These are phyloP conservation scores for Ellobius talpinus DNA, from an alignment of 2,113 vertebrate genomes.

Conservation along the genomic window DNA sequence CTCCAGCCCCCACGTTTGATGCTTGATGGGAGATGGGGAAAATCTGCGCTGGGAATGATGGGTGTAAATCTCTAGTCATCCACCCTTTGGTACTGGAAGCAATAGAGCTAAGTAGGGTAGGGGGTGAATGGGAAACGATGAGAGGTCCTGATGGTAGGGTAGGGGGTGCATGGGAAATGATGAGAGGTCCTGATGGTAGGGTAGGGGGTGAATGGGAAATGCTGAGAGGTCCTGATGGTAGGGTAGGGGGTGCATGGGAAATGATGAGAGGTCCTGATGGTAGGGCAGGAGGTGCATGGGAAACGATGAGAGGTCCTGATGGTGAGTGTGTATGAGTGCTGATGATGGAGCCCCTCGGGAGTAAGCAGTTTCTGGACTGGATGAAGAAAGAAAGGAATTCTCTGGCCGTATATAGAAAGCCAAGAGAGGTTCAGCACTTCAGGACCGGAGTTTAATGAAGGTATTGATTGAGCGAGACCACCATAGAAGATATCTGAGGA, in stretches of 20 bases:
- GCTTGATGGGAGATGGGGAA: background rate
- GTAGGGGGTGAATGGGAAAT: background rate
- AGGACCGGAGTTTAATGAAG: rapidly evolving
- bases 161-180: background rate
- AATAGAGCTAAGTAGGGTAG: background rate
- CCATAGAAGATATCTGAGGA: conserved; percentile 14
- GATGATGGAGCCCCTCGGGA: rapidly evolving
- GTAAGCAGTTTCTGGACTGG: background rate
- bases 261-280: background rate
- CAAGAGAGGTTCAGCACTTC: no score
- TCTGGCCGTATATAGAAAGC: background rate
- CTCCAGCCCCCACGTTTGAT: background rate
- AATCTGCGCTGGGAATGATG: background rate
- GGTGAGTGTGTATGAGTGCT: rapidly evolving
- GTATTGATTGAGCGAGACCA: conserved; percentile 10
- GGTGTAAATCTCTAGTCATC: rapidly evolving
- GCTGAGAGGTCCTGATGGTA: rapidly evolving
- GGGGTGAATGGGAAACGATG: rapidly evolving
- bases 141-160: background rate
- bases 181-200: background rate
- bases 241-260: background rate
- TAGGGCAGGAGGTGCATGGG: background rate
- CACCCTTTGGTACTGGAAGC: background rate
- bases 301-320: background rate
- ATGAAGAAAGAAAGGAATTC: background rate